These are phyloP conservation scores for Carollia perspicillata DNA, from an alignment of 2,113 vertebrate species.

Conservation along the genomic window DNA sequence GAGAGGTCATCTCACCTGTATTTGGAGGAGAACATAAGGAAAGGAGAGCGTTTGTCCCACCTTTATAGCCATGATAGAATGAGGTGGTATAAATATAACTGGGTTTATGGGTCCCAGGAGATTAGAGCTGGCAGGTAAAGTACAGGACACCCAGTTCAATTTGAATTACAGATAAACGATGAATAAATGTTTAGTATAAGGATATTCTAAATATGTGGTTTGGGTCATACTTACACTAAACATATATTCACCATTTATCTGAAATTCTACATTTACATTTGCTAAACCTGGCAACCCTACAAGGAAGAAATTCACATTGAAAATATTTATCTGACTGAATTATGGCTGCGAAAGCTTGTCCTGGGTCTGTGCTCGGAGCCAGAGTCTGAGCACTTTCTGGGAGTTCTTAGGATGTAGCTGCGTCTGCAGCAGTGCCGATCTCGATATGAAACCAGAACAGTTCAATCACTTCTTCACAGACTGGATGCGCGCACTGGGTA, in stretches of 20 bases:
- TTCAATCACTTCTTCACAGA: background rate
- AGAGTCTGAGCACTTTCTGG: background rate
- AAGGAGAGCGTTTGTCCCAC: background rate
- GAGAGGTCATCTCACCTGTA: background rate
- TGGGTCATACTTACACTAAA: background rate
- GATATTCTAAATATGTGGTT: background rate
- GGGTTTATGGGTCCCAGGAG: background rate
- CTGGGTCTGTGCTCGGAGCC: background rate
- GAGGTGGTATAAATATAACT: background rate
- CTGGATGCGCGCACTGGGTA: slow-evolving; percentile 29
- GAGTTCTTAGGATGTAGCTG: background rate
- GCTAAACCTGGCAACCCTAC: background rate
- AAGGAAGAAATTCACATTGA: background rate
- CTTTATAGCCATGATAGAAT: background rate
- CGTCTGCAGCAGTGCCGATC: background rate
- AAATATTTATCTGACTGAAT: background rate
- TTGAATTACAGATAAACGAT: background rate
- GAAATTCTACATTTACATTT: background rate
- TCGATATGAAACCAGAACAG: background rate
- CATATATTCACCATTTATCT: background rate
- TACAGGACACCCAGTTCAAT: background rate
- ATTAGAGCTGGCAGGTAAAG: background rate
- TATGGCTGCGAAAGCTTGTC: background rate
- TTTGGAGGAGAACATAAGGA: background rate
- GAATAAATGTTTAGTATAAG: background rate